Evolutionary conservation across 2,113 vertebrate genomes (phyloP), one percentile per base, ranked within the genome.

Genomic region (Amphilophus citrinellus): DNA sequence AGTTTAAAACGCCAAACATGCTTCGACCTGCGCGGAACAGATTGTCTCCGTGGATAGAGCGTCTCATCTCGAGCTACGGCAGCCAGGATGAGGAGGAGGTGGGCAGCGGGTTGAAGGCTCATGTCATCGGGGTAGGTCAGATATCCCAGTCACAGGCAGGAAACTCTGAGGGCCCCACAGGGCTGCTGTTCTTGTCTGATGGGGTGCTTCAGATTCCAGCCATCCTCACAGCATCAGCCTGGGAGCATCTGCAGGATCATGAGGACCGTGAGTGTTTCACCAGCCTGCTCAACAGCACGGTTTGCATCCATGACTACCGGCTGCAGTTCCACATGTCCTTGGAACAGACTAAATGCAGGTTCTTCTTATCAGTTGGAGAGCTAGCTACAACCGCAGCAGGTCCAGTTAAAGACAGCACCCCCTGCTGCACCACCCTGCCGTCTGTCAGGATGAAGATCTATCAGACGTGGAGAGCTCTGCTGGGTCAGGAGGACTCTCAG

Each of bases 141-240:
- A 78, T 94, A 89, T 47, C 90, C 2, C 63, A n/a, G 10, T 94
- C 93, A 37, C 92, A 93, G 84, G 83, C 79, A 1, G 77, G 27
- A 24, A 35, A 62, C 11, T 42, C 24, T 0, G 85, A 87, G 2
- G 77, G 78, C 10, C 91, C 90, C 53, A 42, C 50, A 0, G 89
- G 77, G 24, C 44, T 94, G n/a, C 83, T 95, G 8, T 90, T 88
- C 39, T 88, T 95, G 9, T 94, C 94, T 0, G 94, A 95, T 24
- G 93, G 89, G 8, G n/a, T 13, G 10, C 56, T 95, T 13, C 87
- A 89, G 77, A 88, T 95, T 22, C 91, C 92, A 0, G 92, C 92
- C n/a, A 15, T 92, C 1, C 93, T 95, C 56, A 93, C 94, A 0
- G 37, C 81, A 1, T 24, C 91, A 0, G 90, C 90, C 22, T 94